Conservation (phyloP, 2,797 vertebrate genomes). For the Pangasius macronema region DNA sequence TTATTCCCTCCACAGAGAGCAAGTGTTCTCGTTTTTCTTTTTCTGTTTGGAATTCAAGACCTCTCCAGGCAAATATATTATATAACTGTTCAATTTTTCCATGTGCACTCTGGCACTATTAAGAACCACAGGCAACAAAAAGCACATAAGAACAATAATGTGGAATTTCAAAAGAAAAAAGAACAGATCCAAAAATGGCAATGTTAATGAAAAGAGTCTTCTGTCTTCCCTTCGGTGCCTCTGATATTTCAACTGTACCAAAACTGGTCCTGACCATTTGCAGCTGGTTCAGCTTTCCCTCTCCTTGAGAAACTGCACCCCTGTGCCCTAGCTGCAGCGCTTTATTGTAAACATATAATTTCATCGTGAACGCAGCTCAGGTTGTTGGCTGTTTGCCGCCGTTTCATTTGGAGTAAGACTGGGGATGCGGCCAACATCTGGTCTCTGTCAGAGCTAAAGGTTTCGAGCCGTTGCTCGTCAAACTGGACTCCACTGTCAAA, state of each 20-base stretch:
- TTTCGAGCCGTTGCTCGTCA: conserved; percentile 60
- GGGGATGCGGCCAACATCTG: conserved; percentile 78
- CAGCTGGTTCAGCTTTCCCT: conserved; percentile 48
- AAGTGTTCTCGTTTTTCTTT: conserved; percentile 30
- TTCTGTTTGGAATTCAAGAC: conserved; percentile 54
- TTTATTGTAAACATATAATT: conserved; percentile 85
- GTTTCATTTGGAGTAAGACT: conserved; percentile 78
- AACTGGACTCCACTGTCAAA: conserved; percentile 68
- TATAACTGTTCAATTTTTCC: conserved; percentile 53
- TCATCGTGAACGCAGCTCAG: conserved; percentile 79
- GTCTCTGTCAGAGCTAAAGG: conserved; percentile 78
- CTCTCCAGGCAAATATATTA: conserved; percentile 54
- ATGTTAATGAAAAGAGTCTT: conserved; percentile 63
- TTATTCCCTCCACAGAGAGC: conserved; percentile 38
- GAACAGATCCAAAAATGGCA: conserved; percentile 66
- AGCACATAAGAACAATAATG: conserved; percentile 48
- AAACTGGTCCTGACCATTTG: conserved; percentile 50
- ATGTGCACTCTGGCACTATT: conserved; percentile 43
- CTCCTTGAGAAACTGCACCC: conserved; percentile 55
- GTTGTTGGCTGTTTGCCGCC: conserved; percentile 78
- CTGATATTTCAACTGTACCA: conserved; percentile 41
- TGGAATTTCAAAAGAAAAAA: conserved; percentile 36
- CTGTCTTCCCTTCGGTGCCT: conserved; percentile 57
- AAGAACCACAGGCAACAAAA: conserved; percentile 21
- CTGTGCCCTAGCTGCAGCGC: conserved; percentile 67